phyloP scores from a whole-genome alignment of 2,797 vertebrate species.

The Petrocephalus sullivani region DNA sequence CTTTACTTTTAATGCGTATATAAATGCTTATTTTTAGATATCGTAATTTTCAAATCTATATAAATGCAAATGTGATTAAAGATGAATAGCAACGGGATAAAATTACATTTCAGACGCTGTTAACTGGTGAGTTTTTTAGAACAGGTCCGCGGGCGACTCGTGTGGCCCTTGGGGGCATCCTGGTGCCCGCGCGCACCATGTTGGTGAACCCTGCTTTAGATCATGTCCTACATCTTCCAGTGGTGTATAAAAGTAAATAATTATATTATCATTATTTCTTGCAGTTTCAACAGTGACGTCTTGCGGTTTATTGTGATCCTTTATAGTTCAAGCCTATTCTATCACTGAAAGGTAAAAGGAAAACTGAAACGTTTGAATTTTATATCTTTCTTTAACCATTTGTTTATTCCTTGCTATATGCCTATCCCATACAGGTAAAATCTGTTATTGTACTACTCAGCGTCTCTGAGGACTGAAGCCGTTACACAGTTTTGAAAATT shows the following conservation, averaged over 20 bases:
- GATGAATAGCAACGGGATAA: no score
- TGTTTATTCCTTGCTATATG: background rate
- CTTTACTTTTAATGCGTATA: no score
- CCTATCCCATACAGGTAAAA: background rate
- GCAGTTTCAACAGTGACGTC: background rate
- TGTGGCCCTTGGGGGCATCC: no score
- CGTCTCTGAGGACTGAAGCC: background rate
- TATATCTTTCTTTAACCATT: background rate
- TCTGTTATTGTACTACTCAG: background rate
- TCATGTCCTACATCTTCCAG: background rate
- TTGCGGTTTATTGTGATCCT: background rate
- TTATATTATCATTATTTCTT: background rate
- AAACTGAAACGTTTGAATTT: background rate
- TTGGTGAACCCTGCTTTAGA: background rate
- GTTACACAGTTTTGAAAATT: constrained; percentile 30
- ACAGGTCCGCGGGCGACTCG: no score
- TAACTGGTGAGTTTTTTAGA: no score
- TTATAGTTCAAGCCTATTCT: background rate
- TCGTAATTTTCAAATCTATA: no score
- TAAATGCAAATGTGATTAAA: no score
- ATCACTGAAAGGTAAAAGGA: background rate
- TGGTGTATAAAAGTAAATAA: background rate
- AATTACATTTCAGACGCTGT: no score
- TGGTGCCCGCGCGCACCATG: no score
- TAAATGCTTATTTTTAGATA: no score